Evolutionary conservation across 2,888 invertebrate genomes (phyloP).

Genomic region (Trissonchulus latispiculum): DNA sequence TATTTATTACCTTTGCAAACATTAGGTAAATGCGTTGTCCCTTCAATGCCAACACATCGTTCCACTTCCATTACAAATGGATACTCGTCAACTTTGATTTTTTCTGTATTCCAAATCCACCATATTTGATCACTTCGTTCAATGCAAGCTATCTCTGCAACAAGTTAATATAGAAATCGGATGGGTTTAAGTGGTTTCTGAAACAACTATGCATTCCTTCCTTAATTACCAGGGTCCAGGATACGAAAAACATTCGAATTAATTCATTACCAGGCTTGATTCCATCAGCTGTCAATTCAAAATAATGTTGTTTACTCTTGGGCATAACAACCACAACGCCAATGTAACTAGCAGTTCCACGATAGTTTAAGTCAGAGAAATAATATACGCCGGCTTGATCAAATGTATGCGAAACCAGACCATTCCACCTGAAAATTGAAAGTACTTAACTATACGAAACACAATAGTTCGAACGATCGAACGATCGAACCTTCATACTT

Average conservation of each 20-base stretch:
- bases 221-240: too few species aligned
- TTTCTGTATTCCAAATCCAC: slow-evolving; percentile 1
- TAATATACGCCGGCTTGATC: not conserved
- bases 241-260: too few species aligned
- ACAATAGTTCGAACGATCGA: too few species aligned
- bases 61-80: slow-evolving; percentile 5
- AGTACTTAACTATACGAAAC: too few species aligned
- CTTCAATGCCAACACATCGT: not conserved
- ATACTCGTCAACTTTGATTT: too few species aligned
- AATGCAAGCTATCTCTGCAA: not conserved
- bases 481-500: too few species aligned
- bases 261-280: not conserved
- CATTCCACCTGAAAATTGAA: slow-evolving; percentile 1
- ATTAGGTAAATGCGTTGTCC: not conserved
- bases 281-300: not conserved
- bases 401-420: not conserved
- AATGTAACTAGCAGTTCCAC: not conserved
- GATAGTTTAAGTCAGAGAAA: not conserved
- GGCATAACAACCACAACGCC: slow-evolving; percentile 5
- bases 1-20: not conserved
- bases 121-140: slow-evolving; percentile 1
- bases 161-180: not conserved
- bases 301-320: not conserved
- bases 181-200: too few species aligned
- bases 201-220: too few species aligned